Evolutionary conservation across 2,888 invertebrate species (phyloP), one percentile per base, ranked within the genome.

Genomic region (Xylocampa areola): DNA sequence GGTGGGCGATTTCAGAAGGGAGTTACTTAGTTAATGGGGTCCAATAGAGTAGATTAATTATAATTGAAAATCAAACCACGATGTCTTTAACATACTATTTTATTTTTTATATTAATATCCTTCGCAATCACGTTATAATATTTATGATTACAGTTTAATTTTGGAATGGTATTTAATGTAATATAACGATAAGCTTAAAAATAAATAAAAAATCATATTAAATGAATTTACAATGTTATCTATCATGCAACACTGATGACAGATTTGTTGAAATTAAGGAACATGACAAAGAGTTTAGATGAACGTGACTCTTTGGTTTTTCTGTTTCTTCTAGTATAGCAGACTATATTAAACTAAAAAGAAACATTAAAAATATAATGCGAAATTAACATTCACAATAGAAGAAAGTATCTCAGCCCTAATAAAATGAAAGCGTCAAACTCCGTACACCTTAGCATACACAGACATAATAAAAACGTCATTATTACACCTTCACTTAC

Each of bases 131-230:
- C 84, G 84, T 86, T 81, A 86, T 88, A 85, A 88, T 90, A 89
- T 84, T 87, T 82, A 89, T 87, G 86, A 90, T 91, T 91, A 92
- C 88, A 91, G 84, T 88, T 89, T 91, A 91, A 93, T 91, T 92
- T 93, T 94, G 93, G 93, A 94, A 94, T 94, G 94, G 88, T 92
- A 92, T 73, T 76, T 76, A 76, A 66, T 88, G 87, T 91, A 86
- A 84, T 83, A 86, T 87, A 88, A 82, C 81, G 83, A 87, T 89
- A 90, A 90, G 85, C 92, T 92, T 92, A 92, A 88, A 91, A 92
- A 91, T 91, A 92, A 93, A 91, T 92, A 89, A 92, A 89, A n/a
- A 88, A 84, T 80, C 75, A 83, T 81, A 80, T 78, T 77, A 82
- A 76, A 73, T 83, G 85, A 86, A 82, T 81, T 79, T 80, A 81